Base-by-base conservation (phyloP, 2,113 vertebrate species). In the Coptodon rendalli region DNA sequence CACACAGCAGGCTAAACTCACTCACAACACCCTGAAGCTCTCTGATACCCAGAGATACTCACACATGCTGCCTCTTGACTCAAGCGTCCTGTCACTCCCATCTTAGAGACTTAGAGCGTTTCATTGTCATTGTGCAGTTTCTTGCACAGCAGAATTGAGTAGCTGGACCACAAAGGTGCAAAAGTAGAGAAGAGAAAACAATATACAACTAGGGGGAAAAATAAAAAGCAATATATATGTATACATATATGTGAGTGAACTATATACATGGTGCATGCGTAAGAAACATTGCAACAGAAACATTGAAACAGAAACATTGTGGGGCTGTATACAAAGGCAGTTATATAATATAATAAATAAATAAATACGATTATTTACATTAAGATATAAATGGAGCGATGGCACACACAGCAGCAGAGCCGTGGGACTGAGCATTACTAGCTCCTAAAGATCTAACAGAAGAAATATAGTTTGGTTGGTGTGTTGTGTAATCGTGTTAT, bases 371-470 rank as follows among this genome's bases (percentile, higher is more conserved):
- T 57, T 5, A 27, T 27, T 5, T 12, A 87, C 54, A 71, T 68
- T 86, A 80, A 81, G 87, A 89, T 50, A 71, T 88, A 84, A 22
- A 81, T 79, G 89, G 90, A 89, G 85, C 27, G 6, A 27, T 89
- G 88, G 38, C 19, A 48, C 57, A 79, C 57, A 19, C 86, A 2
- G 76, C 90, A 90, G 68, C 89, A 90, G 89, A 87, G 81, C 76
- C 13, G 89, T 80, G 88, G 81, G 91, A 92, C 3, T 43, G 3
- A 5, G 45, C 22, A 45, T 68, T 36, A 68, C 12, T 27, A 3
- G 63, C 24, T 81, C 1, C 68, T 52, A 8, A 38, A 71, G 54
- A 19, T 24, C 2, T 7, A 31, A 14, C 53, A 19, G 50, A 56
- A 50, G 29, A 9, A 3, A 27, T 2, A 34, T n/a, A 1, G 45